These are phyloP conservation scores for Sebastes glaucus DNA, from an alignment of 2,797 vertebrate species.

Conservation along the genomic window DNA sequence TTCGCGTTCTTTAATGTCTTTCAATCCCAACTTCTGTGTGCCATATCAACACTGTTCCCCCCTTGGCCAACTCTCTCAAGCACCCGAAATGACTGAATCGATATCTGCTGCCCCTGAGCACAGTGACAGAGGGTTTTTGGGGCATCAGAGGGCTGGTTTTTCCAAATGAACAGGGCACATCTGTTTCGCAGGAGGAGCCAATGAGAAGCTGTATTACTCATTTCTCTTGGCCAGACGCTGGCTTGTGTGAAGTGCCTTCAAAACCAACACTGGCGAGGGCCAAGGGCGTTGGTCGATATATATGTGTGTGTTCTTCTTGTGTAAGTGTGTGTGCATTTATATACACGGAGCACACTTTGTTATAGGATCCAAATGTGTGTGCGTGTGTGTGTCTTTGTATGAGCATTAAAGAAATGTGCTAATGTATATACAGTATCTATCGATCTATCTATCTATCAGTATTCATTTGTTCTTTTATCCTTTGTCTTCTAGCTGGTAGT, in stretches of 20 bases:
- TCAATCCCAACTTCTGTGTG: slow-evolving; percentile 27
- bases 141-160: slow-evolving; percentile 71
- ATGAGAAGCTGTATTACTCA: slow-evolving; percentile 81
- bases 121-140: slow-evolving; percentile 50
- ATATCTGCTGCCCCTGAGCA: slow-evolving; percentile 25
- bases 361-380: slow-evolving; percentile 37
- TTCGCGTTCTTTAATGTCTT: slow-evolving; percentile 50
- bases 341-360: slow-evolving; percentile 26
- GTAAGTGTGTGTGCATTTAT: slow-evolving; percentile 35
- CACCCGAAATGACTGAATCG: neutral
- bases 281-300: slow-evolving; percentile 77
- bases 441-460: slow-evolving; percentile 10
- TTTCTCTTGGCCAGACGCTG: slow-evolving; percentile 81
- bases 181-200: slow-evolving; percentile 80
- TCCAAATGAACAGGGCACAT: slow-evolving; percentile 78
- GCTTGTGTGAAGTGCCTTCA: slow-evolving; percentile 80
- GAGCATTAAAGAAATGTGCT: neutral
- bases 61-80: neutral
- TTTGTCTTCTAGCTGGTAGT: slow-evolving; percentile 87
- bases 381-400: slow-evolving; percentile 4
- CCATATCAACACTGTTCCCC: slow-evolving; percentile 46
- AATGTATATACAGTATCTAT: neutral
- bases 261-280: slow-evolving; percentile 75
- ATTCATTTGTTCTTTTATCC: slow-evolving; percentile 18
- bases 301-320: slow-evolving; percentile 70